A percentile compares a stretch with the other conserved stretches of the same genome.
phyloP scores from a whole-genome alignment of 2,113 vertebrate species.

The Oreochromis niloticus region DNA sequence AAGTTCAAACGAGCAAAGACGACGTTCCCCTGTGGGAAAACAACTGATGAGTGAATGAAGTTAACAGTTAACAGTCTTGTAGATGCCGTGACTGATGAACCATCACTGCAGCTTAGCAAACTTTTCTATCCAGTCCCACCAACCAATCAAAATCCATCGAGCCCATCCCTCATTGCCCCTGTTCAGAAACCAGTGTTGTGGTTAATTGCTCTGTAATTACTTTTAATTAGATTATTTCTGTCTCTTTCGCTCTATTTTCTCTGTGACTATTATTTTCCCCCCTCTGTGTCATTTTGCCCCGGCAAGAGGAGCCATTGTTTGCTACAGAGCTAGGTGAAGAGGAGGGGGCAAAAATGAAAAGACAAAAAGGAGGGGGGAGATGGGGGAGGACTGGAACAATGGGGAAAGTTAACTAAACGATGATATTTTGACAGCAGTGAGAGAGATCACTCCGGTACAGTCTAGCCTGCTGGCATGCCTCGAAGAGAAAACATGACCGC shows the following conservation, averaged over 20 bases:
- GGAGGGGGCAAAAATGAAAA: neutral
- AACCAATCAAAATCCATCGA: slow-evolving; percentile 8
- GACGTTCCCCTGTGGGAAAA: neutral
- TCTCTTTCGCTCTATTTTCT: slow-evolving; percentile 29
- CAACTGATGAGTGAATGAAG: neutral
- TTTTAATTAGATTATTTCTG: slow-evolving; percentile 72
- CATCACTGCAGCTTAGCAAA: neutral
- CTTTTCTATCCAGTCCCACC: neutral
- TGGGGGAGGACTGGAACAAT: slow-evolving; percentile 27
- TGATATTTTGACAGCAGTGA: slow-evolving; percentile 61
- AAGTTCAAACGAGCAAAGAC: neutral
- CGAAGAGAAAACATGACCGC: slow-evolving; percentile 51
- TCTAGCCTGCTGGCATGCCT: slow-evolving; percentile 44
- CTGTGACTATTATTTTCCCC: neutral
- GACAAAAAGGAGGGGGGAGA: neutral
- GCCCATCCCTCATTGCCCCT: neutral
- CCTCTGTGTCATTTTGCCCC: slow-evolving; percentile 2
- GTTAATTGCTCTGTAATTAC: slow-evolving; percentile 65
- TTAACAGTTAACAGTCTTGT: neutral
- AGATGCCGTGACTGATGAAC: neutral
- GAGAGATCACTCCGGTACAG: slow-evolving; percentile 23
- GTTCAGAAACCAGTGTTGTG: slow-evolving; percentile 50
- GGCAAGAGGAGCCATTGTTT: slow-evolving; percentile 38
- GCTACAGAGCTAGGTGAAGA: neutral
- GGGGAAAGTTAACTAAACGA: slow-evolving; percentile 48